These are phyloP conservation scores for Atta colombica DNA, from an alignment of 1,140 invertebrate species.

Conservation along the genomic window DNA sequence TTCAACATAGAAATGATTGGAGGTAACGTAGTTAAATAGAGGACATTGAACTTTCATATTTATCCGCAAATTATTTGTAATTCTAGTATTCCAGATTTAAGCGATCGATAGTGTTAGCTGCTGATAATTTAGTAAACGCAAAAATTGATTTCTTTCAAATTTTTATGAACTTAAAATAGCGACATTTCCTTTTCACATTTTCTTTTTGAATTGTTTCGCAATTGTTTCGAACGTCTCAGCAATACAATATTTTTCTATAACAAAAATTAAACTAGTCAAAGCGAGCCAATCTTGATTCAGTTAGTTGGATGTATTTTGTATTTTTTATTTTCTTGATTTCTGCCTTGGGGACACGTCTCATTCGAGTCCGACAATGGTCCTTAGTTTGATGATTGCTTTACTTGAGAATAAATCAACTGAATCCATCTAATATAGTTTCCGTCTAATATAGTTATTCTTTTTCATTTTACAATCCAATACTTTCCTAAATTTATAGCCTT, in stretches of 20 bases:
- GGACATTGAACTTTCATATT: background rate
- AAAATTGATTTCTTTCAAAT: background rate
- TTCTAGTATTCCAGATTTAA: background rate
- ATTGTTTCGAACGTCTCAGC: background rate
- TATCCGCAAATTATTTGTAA: background rate
- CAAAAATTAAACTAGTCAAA: constrained; percentile 11
- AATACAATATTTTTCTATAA: constrained; percentile 13
- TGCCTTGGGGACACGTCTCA: background rate
- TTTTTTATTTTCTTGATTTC: constrained; percentile 49
- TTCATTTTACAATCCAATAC: constrained; percentile 5
- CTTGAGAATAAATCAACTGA: constrained; percentile 14
- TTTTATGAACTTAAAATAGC: background rate
- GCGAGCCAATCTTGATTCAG: constrained; percentile 25
- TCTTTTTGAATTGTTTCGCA: background rate
- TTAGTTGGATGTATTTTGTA: constrained; percentile 40
- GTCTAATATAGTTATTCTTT: constrained; percentile 18
- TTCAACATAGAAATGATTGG: background rate
- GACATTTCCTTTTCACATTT: background rate
- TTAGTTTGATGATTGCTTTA: constrained; percentile 29
- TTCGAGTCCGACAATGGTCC: background rate
- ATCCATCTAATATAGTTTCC: background rate
- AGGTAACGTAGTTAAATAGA: background rate
- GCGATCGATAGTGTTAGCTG: background rate
- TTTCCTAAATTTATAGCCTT: constrained; percentile 21
- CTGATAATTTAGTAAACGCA: background rate